phyloP scores from a whole-genome alignment of 2,888 invertebrate genomes.

The Ernsta delagoae region DNA sequence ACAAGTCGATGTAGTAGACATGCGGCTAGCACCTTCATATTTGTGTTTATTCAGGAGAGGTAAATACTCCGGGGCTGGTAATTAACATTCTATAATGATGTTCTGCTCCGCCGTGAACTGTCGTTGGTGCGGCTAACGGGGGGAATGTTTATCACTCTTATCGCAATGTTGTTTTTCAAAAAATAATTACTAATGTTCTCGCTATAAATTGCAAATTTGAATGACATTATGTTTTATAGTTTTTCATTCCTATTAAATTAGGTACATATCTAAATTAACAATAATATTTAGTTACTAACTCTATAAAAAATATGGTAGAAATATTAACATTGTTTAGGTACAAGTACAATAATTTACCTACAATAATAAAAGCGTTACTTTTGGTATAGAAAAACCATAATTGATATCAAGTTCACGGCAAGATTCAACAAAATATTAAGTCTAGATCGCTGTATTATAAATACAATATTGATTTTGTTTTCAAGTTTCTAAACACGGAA shows the following conservation, averaged over 20 bases:
- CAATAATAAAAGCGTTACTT: too few relatives aligned
- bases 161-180: conserved; percentile 21
- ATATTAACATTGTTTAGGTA: too few relatives aligned
- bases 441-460: too few relatives aligned
- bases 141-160: conserved; percentile 29
- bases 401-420: too few relatives aligned
- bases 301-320: too few relatives aligned
- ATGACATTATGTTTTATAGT: neutral
- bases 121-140: conserved; percentile 44
- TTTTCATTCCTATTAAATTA: neutral
- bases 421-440: too few relatives aligned
- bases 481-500: conserved; percentile 12
- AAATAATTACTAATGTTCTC: conserved; percentile 19
- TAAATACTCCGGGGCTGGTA: conserved; percentile 45
- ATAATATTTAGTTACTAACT: too few relatives aligned
- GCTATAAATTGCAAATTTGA: conserved; percentile 16
- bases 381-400: too few relatives aligned
- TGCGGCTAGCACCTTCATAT: conserved; percentile 45
- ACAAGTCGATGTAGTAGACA: conserved; percentile 45
- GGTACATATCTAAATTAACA: neutral
- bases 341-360: too few relatives aligned
- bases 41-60: conserved; percentile 32
- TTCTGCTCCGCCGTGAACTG: conserved; percentile 69
- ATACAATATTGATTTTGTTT: too few relatives aligned
- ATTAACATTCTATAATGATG: conserved; percentile 69